Conservation (phyloP, 2,797 vertebrate species). For the Sitta carolinensis region DNA sequence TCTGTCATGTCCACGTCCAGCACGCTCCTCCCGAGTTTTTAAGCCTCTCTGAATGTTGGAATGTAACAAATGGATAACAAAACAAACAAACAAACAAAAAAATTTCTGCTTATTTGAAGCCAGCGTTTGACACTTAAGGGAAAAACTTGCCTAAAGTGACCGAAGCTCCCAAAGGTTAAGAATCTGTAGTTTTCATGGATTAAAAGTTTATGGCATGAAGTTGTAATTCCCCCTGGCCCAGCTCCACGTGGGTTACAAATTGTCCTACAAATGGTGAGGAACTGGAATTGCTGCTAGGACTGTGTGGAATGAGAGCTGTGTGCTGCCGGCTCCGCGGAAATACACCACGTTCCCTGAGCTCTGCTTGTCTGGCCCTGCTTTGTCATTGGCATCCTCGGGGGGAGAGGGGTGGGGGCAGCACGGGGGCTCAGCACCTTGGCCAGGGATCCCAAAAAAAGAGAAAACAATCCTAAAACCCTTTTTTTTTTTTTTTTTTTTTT, state of each 20-base stretch:
- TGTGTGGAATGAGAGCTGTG: neutral
- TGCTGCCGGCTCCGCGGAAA: slow-evolving; percentile 29
- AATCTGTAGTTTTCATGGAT: slow-evolving; percentile 42
- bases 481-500: neutral
- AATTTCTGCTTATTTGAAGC: slow-evolving; percentile 46
- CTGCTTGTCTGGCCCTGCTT: slow-evolving; percentile 21
- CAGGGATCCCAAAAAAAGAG: neutral
- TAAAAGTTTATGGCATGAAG: slow-evolving; percentile 48
- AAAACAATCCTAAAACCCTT: no score
- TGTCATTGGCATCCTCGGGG: neutral
- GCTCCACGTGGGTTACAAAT: neutral
- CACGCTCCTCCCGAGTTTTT: slow-evolving; percentile 8
- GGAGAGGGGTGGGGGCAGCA: neutral
- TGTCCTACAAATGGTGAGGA: slow-evolving; percentile 34
- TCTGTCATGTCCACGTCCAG: neutral
- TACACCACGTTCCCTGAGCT: slow-evolving; percentile 29
- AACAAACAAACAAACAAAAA: neutral
- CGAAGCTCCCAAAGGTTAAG: slow-evolving; percentile 57
- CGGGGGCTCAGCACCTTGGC: neutral
- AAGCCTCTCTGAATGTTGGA: slow-evolving; percentile 21
- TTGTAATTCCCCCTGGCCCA: neutral
- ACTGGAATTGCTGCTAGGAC: slow-evolving; percentile 63
- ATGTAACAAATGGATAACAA: neutral
- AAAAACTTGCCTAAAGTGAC: slow-evolving; percentile 25
- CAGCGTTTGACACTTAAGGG: slow-evolving; percentile 59